Conservation (phyloP, 2,797 vertebrate genomes). For the Carduelis carduelis region DNA sequence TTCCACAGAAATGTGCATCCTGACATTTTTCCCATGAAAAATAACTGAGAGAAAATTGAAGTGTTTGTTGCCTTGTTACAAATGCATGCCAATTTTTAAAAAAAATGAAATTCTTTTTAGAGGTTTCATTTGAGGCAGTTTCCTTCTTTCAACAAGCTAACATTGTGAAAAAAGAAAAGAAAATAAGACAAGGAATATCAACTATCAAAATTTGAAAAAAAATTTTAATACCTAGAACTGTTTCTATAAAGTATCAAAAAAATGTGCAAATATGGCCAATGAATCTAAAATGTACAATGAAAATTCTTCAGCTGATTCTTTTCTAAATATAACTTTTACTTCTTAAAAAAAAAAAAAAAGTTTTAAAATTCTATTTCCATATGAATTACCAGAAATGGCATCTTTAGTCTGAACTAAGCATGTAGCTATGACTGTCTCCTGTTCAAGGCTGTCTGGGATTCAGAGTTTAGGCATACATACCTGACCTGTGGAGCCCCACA, state of each 20-base stretch:
- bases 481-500: no score
- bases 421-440: fast-evolving
- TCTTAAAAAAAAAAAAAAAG: background rate
- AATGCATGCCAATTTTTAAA: fast-evolving
- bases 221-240: background rate
- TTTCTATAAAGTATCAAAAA: background rate
- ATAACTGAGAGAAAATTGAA: background rate
- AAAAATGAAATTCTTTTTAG: background rate
- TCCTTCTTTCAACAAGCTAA: background rate
- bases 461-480: no score
- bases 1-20: background rate
- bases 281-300: background rate
- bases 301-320: background rate
- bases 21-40: background rate
- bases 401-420: background rate
- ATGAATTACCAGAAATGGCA: background rate
- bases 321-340: background rate
- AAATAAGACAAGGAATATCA: background rate
- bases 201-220: background rate
- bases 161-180: background rate
- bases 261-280: fast-evolving
- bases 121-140: background rate
- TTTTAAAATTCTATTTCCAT: background rate
- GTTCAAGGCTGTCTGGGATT: background rate
- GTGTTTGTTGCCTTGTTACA: background rate